These are phyloP conservation scores for Torymus tubicola DNA, from an alignment of 2,888 invertebrate species.

Conservation along the genomic window DNA sequence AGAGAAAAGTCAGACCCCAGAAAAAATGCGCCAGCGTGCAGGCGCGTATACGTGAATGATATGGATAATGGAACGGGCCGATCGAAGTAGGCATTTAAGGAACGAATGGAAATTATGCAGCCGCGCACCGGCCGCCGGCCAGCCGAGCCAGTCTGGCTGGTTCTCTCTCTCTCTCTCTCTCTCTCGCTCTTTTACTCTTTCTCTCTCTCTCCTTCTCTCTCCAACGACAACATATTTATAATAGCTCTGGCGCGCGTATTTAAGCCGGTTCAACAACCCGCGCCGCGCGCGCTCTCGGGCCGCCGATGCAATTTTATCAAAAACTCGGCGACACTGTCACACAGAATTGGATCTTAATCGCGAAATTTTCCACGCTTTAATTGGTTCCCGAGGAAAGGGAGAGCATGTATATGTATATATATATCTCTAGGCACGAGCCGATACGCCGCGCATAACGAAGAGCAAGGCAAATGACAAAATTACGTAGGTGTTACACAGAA, in stretches of 20 bases:
- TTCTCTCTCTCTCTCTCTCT: slow-evolving; percentile 26
- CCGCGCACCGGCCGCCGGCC: slow-evolving; percentile 37
- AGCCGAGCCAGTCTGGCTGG: slow-evolving; percentile 42
- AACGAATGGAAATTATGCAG: slow-evolving; percentile 58
- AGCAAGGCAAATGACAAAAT: slow-evolving; percentile 54
- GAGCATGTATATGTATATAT: neutral
- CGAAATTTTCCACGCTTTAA: slow-evolving; percentile 50
- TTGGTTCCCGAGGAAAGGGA: slow-evolving; percentile 15
- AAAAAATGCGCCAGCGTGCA: slow-evolving; percentile 30
- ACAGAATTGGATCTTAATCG: slow-evolving; percentile 55
- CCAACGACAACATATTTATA: slow-evolving; percentile 53
- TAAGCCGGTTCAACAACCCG: slow-evolving; percentile 47
- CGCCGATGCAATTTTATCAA: slow-evolving; percentile 36
- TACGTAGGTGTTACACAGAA: slow-evolving; percentile 57
- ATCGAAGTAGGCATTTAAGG: slow-evolving; percentile 57
- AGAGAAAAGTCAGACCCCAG: neutral
- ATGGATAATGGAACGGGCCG: slow-evolving; percentile 56
- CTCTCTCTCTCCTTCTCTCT: slow-evolving; percentile 15
- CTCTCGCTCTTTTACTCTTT: no score
- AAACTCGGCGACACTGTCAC: slow-evolving; percentile 40
- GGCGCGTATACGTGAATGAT: slow-evolving; percentile 50
- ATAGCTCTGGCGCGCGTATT: slow-evolving; percentile 26
- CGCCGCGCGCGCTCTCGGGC: neutral
- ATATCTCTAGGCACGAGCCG: neutral
- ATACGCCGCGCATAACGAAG: slow-evolving; percentile 30